Evolutionary conservation across 2,113 vertebrate species (phyloP).

Genomic region (Grallaria varia): DNA sequence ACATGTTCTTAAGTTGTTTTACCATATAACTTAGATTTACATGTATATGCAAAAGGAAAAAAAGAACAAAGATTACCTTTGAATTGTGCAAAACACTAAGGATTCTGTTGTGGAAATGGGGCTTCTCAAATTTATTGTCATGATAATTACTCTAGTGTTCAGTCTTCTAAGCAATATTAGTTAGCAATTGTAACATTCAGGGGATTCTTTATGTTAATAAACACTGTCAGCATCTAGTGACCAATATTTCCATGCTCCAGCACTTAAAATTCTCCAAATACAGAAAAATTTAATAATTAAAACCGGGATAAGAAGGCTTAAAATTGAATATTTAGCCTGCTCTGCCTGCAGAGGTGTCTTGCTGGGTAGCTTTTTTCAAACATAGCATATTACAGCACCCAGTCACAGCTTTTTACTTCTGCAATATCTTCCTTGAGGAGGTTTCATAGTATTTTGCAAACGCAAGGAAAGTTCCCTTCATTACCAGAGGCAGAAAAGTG

Average conservation of each 20-base stretch:
- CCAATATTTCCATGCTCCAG: not conserved
- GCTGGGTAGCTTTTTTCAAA: not conserved
- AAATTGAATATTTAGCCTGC: not conserved
- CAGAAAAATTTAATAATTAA: not conserved
- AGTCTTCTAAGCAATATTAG: not conserved
- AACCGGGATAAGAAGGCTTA: not conserved
- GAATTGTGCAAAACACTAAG: not conserved
- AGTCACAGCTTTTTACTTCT: not conserved
- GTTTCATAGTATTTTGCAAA: conserved; percentile 1
- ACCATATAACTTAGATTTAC: not conserved
- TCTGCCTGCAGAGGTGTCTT: not conserved
- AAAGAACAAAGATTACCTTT: not conserved
- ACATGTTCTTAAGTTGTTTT: not conserved
- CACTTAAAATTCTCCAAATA: not conserved
- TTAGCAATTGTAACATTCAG: not conserved
- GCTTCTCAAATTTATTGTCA: not conserved
- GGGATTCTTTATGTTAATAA: not conserved
- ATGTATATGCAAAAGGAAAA: not conserved
- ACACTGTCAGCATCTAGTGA: not conserved
- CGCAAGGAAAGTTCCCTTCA: not conserved
- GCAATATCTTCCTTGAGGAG: not conserved
- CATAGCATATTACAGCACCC: not conserved
- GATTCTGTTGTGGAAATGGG: not conserved
- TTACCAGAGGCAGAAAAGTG: conserved; percentile 39
- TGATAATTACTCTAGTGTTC: not conserved